Base-by-base conservation (phyloP, 2,888 invertebrate species). In the Trissoscelio sp. region DNA sequence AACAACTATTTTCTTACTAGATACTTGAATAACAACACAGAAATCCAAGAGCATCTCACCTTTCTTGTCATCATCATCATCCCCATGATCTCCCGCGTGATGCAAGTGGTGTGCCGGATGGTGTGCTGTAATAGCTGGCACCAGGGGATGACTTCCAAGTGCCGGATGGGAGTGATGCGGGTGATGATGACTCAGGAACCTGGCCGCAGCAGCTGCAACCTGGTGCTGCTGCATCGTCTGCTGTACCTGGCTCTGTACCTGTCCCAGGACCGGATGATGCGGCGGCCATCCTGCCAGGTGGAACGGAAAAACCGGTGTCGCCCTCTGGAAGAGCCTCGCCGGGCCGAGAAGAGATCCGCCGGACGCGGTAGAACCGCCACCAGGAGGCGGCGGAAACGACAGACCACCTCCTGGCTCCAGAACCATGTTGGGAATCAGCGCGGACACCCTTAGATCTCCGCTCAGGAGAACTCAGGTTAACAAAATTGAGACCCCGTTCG, bases 371-470 rank as follows among this genome's bases (percentile, higher is more conserved):
- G 89, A 87, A 39, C 88, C 89, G 82, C 89, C 86, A 87, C 89
- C 89, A 88, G 91, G 91, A 87, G 91, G 90, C 87, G 90, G 88
- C 86, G 91, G 91, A 83, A 91, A 91, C 82, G 91, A 91, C 86
- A 91, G 84, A 86, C 91, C 91, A 87, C 91, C 91, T 86, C 91
- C 91, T 87, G 91, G 91, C 86, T 91, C 91, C 81, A 91, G 85
- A 79, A 91, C 91, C 91, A 91, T 91, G 85, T 91, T 91, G 62
- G 91, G 91, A 87, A 91, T 90, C 91, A 91, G 89, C 88, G 89
- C 87, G 88, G 87, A 84, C 66, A 72, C 73, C 55, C 55, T 58
- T 18, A 16, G 24, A 44, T 73, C 72, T 67, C 72, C 81, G 53
- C 20, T 48, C 5, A 53, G 79, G 79, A 69, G 73, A 67, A 69